These are phyloP conservation scores for Xiphydria camelus DNA, from an alignment of 2,888 invertebrate genomes.

Conservation along the genomic window DNA sequence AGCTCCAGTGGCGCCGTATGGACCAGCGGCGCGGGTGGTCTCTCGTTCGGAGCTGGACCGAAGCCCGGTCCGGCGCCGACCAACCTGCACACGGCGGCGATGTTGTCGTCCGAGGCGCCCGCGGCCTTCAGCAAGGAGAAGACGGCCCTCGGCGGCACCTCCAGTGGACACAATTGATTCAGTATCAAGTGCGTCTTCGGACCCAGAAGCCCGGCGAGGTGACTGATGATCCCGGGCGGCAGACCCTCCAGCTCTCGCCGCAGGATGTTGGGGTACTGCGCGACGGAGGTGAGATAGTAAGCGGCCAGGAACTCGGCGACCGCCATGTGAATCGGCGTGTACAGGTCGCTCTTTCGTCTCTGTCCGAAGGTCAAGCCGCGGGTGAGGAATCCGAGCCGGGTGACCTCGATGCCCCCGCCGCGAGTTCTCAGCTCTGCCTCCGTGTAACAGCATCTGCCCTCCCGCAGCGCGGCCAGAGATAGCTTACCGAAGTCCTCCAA, in stretches of 20 bases:
- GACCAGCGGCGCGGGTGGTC: constrained; percentile 50
- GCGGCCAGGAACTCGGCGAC: constrained; percentile 63
- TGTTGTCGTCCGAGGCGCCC: constrained; percentile 61
- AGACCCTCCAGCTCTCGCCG: constrained; percentile 61
- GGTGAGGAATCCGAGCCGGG: constrained; percentile 59
- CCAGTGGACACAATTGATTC: constrained; percentile 60
- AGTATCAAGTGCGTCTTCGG: constrained; percentile 60
- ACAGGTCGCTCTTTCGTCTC: constrained; percentile 56
- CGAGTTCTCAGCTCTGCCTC: constrained; percentile 60
- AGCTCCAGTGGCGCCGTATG: constrained; percentile 59
- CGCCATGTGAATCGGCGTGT: constrained; percentile 60
- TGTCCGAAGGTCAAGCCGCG: constrained; percentile 57
- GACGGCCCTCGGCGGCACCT: constrained; percentile 61
- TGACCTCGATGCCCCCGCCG: constrained; percentile 54
- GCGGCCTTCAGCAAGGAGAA: constrained; percentile 62
- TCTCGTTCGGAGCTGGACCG: constrained; percentile 54
- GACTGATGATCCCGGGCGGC: constrained; percentile 57
- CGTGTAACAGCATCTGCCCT: constrained; percentile 59
- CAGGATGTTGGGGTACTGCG: constrained; percentile 60
- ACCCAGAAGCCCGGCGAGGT: constrained; percentile 60
- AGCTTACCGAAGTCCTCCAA: constrained; percentile 62
- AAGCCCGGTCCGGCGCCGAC: constrained; percentile 58
- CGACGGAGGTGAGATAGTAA: constrained; percentile 62
- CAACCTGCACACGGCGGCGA: constrained; percentile 60
- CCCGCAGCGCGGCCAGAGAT: constrained; percentile 59